These are phyloP conservation scores for Zootoca vivipara DNA, from an alignment of 2,113 vertebrate species.

Conservation along the genomic window DNA sequence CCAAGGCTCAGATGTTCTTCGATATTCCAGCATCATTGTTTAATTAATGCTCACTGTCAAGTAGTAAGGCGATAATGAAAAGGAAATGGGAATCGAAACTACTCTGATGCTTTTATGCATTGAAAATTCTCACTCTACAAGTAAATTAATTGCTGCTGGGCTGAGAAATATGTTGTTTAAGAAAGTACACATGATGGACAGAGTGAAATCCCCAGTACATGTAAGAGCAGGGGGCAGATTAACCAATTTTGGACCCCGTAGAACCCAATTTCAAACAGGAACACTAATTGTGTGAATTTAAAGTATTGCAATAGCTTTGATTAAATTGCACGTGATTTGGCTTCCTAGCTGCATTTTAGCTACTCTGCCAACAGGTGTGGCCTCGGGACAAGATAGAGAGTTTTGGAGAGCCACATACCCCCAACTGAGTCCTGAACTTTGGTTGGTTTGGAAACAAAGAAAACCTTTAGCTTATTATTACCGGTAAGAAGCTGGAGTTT, in stretches of 20 bases:
- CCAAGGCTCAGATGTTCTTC: background rate
- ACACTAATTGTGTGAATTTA: background rate
- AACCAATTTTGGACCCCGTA: background rate
- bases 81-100: background rate
- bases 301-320: background rate
- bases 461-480: no score
- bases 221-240: background rate
- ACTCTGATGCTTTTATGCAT: background rate
- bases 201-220: background rate
- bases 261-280: background rate
- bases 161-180: background rate
- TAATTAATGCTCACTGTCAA: constrained; percentile 5
- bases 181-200: background rate
- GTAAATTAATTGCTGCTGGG: constrained; percentile 19
- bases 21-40: constrained; percentile 1
- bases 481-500: no score
- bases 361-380: background rate
- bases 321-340: no score
- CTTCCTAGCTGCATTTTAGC: no score
- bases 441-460: no score
- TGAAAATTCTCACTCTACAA: background rate
- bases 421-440: no score
- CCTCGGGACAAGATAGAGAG: background rate
- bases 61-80: constrained; percentile 4
- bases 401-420: no score